Base-by-base conservation (phyloP, 2,888 invertebrate genomes). In the Drosophila paracracens region DNA sequence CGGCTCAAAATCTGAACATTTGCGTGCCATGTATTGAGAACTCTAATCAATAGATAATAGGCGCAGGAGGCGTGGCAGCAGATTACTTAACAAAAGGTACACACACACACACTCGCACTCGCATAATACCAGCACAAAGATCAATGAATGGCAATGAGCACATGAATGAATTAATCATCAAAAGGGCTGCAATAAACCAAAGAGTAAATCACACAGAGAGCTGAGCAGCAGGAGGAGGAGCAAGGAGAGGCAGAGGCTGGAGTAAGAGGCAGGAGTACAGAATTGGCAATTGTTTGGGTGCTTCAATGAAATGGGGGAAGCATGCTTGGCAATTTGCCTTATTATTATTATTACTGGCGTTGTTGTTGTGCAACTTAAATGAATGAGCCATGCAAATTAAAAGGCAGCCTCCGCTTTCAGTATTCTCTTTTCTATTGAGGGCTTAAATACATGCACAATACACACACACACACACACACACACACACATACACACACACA, bases 301-400 rank as follows among this genome's bases (percentile, higher is more conserved):
- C 65, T 70, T 76, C 63, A 77, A 77, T 80, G 76, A 76, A 80
- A 57, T 64, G 66, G 63, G 70, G 50, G 16, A 57, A 56, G 62
- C 62, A 60, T 51, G 33, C 76, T 54, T 54, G 62, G 35, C 67
- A 84, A 80, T 59, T 76, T 77, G 78, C 59, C 69, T 38, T 72
- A 76, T 86, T 88, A 88, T 82, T 78, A 64, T 54, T 43, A 36
- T n/a, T 62, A 57, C 27, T 62, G 46, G 43, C 48, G 53, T n/a
- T 57, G 60, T 58, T 68, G 75, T 38, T 50, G 51, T 51, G 63
- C 52, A 80, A 54, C 69, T 83, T 76, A 70, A 87, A 77, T 85
- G 85, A 87, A 83, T 75, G 46, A 52, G 75, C 43, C 76, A 69
- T 59, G 71, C 76, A 79, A 88, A 88, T 81, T 70, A 72, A 81